Evolutionary conservation across 2,888 invertebrate genomes (phyloP).

Genomic region (Linhomoeus sp.): DNA sequence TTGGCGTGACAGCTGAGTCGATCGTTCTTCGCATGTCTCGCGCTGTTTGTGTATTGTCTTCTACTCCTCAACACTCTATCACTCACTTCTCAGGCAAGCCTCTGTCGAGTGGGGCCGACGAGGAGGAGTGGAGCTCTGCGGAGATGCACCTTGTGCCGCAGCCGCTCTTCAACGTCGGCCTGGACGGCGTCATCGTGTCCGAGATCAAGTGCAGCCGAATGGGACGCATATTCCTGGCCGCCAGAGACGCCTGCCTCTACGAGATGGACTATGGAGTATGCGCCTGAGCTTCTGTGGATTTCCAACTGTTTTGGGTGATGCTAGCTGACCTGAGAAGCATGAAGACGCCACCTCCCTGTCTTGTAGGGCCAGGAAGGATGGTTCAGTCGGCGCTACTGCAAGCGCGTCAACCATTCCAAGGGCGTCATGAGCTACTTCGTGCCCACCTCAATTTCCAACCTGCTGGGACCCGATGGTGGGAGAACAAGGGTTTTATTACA

Average conservation of each 20-base stretch:
- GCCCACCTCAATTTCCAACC: constrained; percentile 45
- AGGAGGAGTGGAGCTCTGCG: too few species aligned
- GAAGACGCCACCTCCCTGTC: not conserved
- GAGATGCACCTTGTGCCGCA: constrained; percentile 77
- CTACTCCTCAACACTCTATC: not conserved
- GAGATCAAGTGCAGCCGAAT: constrained; percentile 51
- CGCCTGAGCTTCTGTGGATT: too few species aligned
- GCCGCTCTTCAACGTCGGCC: constrained; percentile 41
- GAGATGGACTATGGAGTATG: constrained; percentile 87
- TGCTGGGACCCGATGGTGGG: too few species aligned
- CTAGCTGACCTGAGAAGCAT: not conserved
- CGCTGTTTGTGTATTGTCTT: not conserved
- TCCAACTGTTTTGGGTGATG: constrained; percentile 30
- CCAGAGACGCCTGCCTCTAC: constrained; percentile 76
- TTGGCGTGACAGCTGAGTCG: not conserved
- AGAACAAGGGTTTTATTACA: too few species aligned
- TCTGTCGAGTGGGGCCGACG: not conserved
- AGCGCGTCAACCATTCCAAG: constrained; percentile 80
- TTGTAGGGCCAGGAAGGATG: constrained; percentile 40
- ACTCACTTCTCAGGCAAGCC: not conserved
- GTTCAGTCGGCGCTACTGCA: constrained; percentile 82
- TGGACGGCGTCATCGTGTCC: constrained; percentile 17
- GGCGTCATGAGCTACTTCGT: constrained; percentile 64
- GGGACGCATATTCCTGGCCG: constrained; percentile 82
- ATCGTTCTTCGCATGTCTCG: not conserved